Evolutionary conservation across 2,113 vertebrate species (phyloP).

Genomic region (Bos javanicus): DNA sequence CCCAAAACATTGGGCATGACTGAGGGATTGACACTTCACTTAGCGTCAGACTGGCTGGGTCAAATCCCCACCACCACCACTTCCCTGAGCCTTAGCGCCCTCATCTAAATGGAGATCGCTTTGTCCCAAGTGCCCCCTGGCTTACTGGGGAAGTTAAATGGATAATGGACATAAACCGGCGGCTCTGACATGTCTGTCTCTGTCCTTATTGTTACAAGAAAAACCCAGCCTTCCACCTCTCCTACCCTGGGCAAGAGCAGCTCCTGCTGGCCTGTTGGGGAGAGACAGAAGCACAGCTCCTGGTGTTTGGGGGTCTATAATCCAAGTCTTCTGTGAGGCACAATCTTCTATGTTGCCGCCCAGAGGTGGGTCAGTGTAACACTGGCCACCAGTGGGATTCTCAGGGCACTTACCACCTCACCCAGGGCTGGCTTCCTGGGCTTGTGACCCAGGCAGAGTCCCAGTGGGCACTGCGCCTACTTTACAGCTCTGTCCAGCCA

Average conservation of each 20-base stretch:
- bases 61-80: rapidly evolving
- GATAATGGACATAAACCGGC: background rate
- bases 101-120: rapidly evolving
- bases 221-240: background rate
- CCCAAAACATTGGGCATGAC: background rate
- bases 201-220: background rate
- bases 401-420: background rate
- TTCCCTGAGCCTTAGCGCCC: background rate
- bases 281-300: background rate
- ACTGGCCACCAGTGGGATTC: background rate
- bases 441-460: background rate
- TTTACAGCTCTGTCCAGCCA: background rate
- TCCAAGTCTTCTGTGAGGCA: background rate
- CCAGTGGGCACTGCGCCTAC: background rate
- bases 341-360: background rate
- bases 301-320: background rate
- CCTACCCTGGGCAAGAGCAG: background rate
- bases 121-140: background rate
- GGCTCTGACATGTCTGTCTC: background rate
- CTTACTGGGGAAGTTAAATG: background rate
- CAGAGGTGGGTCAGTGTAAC: background rate
- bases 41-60: background rate
- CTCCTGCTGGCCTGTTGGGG: background rate
- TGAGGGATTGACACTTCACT: background rate
- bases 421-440: background rate